These are phyloP conservation scores for Lasioglossum pauxillum DNA, from an alignment of 2,888 invertebrate genomes.

Conservation along the genomic window DNA sequence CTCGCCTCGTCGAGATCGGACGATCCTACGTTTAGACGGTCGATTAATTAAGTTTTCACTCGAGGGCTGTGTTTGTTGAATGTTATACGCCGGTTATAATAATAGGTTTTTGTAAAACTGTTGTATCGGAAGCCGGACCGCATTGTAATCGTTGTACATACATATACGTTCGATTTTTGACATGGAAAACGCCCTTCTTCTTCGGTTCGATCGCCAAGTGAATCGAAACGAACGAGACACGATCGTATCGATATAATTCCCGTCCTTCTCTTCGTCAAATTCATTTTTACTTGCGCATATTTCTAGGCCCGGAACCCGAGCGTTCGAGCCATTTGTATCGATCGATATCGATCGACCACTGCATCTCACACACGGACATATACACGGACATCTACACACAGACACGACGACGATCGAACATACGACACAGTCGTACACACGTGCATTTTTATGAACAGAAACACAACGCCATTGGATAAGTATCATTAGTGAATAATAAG, in stretches of 20 bases:
- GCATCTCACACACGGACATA: conserved; percentile 15
- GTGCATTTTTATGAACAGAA: conserved; percentile 58
- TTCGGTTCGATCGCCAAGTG: conserved; percentile 49
- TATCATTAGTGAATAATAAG: conserved; percentile 63
- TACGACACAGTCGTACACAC: conserved; percentile 4
- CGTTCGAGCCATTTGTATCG: conserved; percentile 44
- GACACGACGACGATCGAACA: background rate
- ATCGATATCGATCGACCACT: conserved; percentile 38
- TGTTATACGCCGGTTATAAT: conserved; percentile 48
- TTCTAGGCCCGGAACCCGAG: conserved; percentile 22
- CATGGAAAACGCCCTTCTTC: conserved; percentile 29
- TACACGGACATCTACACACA: background rate
- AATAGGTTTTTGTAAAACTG: conserved; percentile 50
- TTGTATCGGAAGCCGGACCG: conserved; percentile 35
- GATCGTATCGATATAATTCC: conserved; percentile 50
- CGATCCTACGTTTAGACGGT: conserved; percentile 41
- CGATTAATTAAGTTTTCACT: conserved; percentile 48
- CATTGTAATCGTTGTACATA: conserved; percentile 52
- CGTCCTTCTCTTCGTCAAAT: conserved; percentile 55
- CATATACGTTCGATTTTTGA: conserved; percentile 48
- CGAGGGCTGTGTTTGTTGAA: conserved; percentile 61
- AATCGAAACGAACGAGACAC: conserved; percentile 29
- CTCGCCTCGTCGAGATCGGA: conserved; percentile 36
- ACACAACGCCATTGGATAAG: conserved; percentile 48
- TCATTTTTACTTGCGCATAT: conserved; percentile 53